Base-by-base conservation (phyloP, 1,140 invertebrate genomes). In the Dendrolimus punctatus region DNA sequence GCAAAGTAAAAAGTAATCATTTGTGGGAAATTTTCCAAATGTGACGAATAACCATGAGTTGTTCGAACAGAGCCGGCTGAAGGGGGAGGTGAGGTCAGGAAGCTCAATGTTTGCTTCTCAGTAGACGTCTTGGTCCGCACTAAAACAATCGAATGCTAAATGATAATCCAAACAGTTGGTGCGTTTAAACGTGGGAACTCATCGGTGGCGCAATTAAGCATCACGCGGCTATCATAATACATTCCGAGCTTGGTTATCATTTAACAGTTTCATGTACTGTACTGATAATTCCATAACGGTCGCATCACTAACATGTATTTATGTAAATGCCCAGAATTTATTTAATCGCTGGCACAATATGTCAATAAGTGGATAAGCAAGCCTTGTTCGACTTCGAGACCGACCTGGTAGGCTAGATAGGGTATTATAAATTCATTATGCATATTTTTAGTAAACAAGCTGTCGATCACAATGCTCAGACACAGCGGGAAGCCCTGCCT, bases 391-490 rank as follows among this genome's bases (percentile, higher is more conserved):
- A 51, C 37, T 40, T 6, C 10, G 37, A 53, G 47, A 10, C 59
- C 53, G 56, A 64, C 66, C 60, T 60, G 64, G 68, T 70, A 73
- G 63, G 55, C 64, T 64, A 66, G 69, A 71, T 66, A 70, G 68
- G 71, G 65, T 67, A 86, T 86, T 86, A 86, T 86, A 86, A 76
- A 86, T 86, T 86, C 83, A 86, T 86, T 86, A 84, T 86, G 83
- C 83, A 84, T 86, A 86, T 84, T 86, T 86, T 86, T 83, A 81
- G 83, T 86, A 86, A 86, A 86, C 83, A 86, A 80, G 79, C 80
- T 86, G 83, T 86, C 80, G 79, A 81, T 84, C 80, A 86, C 80
- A 86, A 86, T 84, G 72, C 67, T 49, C 66, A 48, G 60, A 68
- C 80, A 58, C 82, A 67, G 78, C 76, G 73, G 82, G 80, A 67